Base-by-base conservation (phyloP, 2,797 vertebrate genomes). In the Eospalax fontanierii region DNA sequence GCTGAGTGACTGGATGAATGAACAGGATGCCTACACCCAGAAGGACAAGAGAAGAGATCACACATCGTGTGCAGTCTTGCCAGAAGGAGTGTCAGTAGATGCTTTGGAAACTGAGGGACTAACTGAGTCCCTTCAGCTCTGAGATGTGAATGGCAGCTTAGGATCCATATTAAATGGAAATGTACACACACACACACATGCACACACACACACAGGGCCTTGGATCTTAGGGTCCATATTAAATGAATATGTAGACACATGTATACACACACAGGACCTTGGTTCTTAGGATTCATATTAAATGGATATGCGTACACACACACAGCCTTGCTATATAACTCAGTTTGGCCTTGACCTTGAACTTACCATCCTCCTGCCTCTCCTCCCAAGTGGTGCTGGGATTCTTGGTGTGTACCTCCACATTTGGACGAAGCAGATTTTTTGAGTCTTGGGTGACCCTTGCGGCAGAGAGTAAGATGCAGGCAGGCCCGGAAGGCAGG, bases 21-120 rank as follows among this genome's bases (percentile, higher is more conserved):
- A 40, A 40, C 1, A 15, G 57, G 43, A 40, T 2, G 6, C 66
- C 28, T 19, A 4, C 24, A 4, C 2, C 1, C n/a, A 46, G n/a
- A 50, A 84, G 79, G 40, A 22, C 59, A 35, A 33, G 82, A n/a
- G 35, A 68, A 61, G 71, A 15, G 16, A 16, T 21, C 22, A 28
- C 9, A 1, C 21, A 16, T 21, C 18, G 3, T 6, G 11, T 16
- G 14, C 28, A 6, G n/a, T 22, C 71, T 73, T 87, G 33, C 24
- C 43, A 61, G 4, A 61, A 54, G 11, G 68, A 8, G 35, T 3
- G 6, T 43, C 15, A 50, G 12, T 38, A 38, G 38, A 38, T 30
- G 35, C 63, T 65, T 3, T 22, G 65, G 76, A 88, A 74, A 65
- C 75, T 89, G 26, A 40, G 43, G 30, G 22, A 65, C 73, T 71